Base-by-base conservation (phyloP, 2,797 vertebrate genomes). In the Borostomias antarcticus region DNA sequence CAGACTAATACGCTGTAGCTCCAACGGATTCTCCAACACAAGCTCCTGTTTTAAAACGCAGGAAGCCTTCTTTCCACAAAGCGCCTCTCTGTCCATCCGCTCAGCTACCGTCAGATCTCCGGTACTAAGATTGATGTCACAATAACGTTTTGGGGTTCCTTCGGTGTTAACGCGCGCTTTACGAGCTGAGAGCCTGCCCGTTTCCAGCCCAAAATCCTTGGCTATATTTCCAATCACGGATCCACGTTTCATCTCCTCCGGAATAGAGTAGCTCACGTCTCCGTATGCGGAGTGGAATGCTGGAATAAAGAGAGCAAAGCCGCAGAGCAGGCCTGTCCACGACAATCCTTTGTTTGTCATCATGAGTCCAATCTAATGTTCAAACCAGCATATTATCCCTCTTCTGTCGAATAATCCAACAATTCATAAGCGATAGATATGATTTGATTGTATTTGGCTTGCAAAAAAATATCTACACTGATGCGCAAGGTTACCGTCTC, bases 21-120 rank as follows among this genome's bases (percentile, higher is more conserved):
- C 86, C 63, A 91, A 68, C 23, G 88, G 87, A 63, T 87, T 82
- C 68, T 91, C 89, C 4, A 90, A 57, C 11, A 92, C 80, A 11
- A 91, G 58, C 30, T 92, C 88, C 61, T 86, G 81, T 62, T 75
- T 88, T 37, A 93, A 40, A 53, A 69, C 40, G 58, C 82, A 86
- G 1, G 66, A 68, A 11, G 50, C 1, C 40, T 72, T 83, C 3
- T 70, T 23, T 1, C 72, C 85, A 66, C 85, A 89, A 8, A 87
- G 75, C 5, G 48, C 69, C 26, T 89, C 84, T 64, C 85, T 51
- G 62, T 84, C 82, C 9, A 80, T 80, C 23, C 77, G 67, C 30
- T 79, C 70, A 21, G 66, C 68, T 3, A 80, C 75, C 29, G 69
- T 19, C 51, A 84, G 21, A 32, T 78, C 68, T 28, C 82, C 82